Base-by-base conservation (phyloP, 1,140 invertebrate species). In the Nixonia krombeini region DNA sequence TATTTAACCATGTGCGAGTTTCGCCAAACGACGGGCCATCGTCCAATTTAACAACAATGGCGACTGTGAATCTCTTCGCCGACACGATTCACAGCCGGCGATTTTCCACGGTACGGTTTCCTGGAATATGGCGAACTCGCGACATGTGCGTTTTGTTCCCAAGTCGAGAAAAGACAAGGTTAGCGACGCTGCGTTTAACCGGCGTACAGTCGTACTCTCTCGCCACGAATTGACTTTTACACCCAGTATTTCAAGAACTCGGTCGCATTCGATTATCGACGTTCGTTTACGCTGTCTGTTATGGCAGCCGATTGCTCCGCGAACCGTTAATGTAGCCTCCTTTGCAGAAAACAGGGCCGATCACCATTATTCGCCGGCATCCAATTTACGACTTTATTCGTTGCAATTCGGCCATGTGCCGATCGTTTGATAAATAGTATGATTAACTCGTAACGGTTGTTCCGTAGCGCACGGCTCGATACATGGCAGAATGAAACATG, bases 291-390 rank as follows among this genome's bases (percentile, higher is more conserved):
- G 50, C 53, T 58, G 53, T 52, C 62, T 58, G 62, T 47, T 58
- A 58, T 53, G 47, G 52, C 61, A 64, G 53, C 52, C 53, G 62
- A 31, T 44, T 26, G 56, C 56, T 53, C 58, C 46, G 49, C 42
- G 33, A 56, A 71, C 69, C 69, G 69, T 71, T 71, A 71, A 71
- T 67, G 63, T 61, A 71, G 62, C 69, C 69, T 71, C 69, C 58
- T 71, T 71, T 71, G 40, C 49, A 65, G 53, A 62, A 58, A 71
- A 66, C 68, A 62, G 61, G 52, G 62, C 59, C 55, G 53, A 71
- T 66, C 62, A 46, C 23, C 57, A 70, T 59, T 70, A 59, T 69
- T 69, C 59, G 62, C 47, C 41, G 44, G 40, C 49, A 53, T 47
- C 44, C 68, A 70, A 70, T 70, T 70, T 70, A 70, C 67, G 61